A percentile compares a stretch with the other conserved stretches of the same genome.
Conservation (phyloP, 2,888 invertebrate genomes). For the Spodoptera exigua region DNA sequence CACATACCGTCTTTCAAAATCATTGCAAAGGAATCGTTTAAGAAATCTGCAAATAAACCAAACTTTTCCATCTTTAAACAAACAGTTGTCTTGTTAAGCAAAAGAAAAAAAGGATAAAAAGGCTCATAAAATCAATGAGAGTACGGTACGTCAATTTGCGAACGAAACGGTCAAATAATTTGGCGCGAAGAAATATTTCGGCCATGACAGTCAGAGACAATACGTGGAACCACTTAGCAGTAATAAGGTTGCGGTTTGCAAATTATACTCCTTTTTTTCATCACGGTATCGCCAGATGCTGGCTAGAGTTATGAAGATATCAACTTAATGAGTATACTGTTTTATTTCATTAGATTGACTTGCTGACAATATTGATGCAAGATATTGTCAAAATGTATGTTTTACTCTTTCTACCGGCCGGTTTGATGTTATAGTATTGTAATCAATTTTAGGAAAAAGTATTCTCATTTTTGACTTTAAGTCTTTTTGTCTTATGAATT, state of each 20-base stretch:
- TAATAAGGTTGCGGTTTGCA: constrained; percentile 75
- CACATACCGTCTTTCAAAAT: too few species aligned
- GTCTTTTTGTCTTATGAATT: too few species aligned
- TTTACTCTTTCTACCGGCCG: too few species aligned
- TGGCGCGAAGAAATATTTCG: constrained; percentile 56
- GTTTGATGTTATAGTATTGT: too few species aligned
- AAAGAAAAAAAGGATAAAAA: constrained; percentile 39
- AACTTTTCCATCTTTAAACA: too few species aligned
- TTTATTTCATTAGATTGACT: constrained; percentile 13
- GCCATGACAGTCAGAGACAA: constrained; percentile 66
- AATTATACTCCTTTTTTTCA: constrained; percentile 72
- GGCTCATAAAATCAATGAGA: constrained; percentile 62
- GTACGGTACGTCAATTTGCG: constrained; percentile 59
- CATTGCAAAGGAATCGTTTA: too few species aligned
- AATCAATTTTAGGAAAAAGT: too few species aligned
- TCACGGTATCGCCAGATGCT: constrained; percentile 50
- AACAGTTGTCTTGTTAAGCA: too few species aligned
- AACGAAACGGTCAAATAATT: constrained; percentile 56
- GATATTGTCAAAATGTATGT: too few species aligned
- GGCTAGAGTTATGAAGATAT: constrained; percentile 27
- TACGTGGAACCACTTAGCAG: constrained; percentile 73
- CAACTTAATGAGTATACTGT: constrained; percentile 15
- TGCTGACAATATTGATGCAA: constrained; percentile 5
- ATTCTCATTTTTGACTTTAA: too few species aligned
- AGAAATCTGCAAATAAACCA: too few species aligned